Evolutionary conservation across 1,140 invertebrate genomes (phyloP), one percentile per base, ranked within the genome.

Genomic region (Drosophila hydei): DNA sequence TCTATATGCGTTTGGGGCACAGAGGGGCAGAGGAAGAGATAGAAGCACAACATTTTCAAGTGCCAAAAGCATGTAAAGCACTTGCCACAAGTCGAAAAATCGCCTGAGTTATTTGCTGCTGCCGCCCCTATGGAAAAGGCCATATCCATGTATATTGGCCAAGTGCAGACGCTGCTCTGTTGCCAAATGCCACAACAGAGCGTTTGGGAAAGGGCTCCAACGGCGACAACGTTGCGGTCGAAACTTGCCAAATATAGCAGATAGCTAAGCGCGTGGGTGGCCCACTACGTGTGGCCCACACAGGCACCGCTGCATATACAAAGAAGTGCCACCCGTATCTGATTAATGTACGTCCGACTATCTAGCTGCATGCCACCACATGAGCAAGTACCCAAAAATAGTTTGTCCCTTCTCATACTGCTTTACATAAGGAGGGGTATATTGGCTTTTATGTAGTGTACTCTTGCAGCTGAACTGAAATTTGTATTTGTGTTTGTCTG

Each of bases 191-290:
- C 56, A 51, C 61, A 61, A 33, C 33, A 59, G 18, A 52, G 27
- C 23, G 7, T 33, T 19, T 14, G 36, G 40, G 43, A 48, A 42
- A 42, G 36, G 60, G 14, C 21, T 16, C 30, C 63, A 77, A 61
- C 68, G 63, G 52, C 47, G 62, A 75, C 77, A 87, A 75, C 71
- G 70, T 77, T 79, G 77, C 40, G 80, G 73, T 27, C 54, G 19
- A 61, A 74, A 77, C 73, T 77, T 85, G 76, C 62, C 54, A 48
- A 79, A 84, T 74, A 63, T 42, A 55, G 30, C 30, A 12, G 30
- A 47, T 40, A 69, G 8, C 36, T 33, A 47, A 12, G 18, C 50
- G 50, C 16, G 21, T 23, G 12, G 56, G 23, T 42, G 52, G 65
- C 52, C 23, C n/a, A 42, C 27, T n/a, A 52, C 43, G 27, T 60